phyloP scores from a whole-genome alignment of 2,888 invertebrate genomes.

The Epistrophe eligans region DNA sequence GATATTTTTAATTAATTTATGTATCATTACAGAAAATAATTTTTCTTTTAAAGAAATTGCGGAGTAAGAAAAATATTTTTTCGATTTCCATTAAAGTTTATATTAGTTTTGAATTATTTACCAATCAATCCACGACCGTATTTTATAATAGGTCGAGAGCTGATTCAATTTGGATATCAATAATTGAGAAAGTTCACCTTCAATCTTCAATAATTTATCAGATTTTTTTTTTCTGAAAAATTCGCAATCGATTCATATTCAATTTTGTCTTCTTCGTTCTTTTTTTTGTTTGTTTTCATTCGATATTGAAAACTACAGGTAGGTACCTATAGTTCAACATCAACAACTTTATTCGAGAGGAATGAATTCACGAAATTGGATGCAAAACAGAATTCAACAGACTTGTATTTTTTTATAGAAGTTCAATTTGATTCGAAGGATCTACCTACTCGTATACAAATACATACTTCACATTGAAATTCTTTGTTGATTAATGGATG shows the following conservation, averaged over 20 bases:
- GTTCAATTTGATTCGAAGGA: conserved; percentile 6
- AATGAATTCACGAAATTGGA: neutral
- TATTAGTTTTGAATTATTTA: neutral
- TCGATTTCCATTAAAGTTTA: neutral
- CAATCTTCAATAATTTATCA: neutral
- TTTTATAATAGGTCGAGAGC: neutral
- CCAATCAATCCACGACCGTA: neutral
- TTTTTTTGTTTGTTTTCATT: neutral
- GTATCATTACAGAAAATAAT: too few relatives aligned
- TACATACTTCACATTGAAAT: neutral
- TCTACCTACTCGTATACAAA: too few relatives aligned
- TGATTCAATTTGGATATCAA: neutral
- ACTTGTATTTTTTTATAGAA: neutral
- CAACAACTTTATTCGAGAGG: neutral
- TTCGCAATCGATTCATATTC: conserved; percentile 2
- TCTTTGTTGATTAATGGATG: neutral
- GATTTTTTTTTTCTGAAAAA: neutral
- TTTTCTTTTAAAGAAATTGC: too few relatives aligned
- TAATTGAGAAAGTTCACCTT: neutral
- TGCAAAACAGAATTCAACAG: conserved; percentile 3
- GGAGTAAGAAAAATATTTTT: neutral
- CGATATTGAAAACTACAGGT: neutral
- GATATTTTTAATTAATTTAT: too few relatives aligned
- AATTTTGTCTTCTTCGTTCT: neutral
- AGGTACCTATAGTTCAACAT: neutral